These are phyloP conservation scores for Pygathrix nemaeus DNA, from an alignment of 2,113 vertebrate genomes.

Conservation along the genomic window DNA sequence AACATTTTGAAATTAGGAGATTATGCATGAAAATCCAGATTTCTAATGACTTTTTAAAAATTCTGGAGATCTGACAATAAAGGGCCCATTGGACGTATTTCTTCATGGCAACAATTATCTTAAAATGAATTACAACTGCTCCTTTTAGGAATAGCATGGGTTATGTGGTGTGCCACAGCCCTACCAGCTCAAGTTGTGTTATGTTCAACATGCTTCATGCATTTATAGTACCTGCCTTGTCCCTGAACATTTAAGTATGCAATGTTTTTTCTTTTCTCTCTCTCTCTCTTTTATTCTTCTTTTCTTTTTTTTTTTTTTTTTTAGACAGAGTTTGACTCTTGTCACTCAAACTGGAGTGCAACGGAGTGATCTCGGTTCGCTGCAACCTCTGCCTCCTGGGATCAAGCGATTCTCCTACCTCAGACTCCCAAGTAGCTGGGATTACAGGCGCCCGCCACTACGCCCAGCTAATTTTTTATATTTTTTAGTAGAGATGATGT, in stretches of 20 bases:
- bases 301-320: too few relatives aligned
- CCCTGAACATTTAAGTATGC: background rate
- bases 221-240: background rate
- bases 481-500: too few relatives aligned
- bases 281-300: too few relatives aligned
- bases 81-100: background rate
- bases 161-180: background rate
- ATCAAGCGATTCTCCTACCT: too few relatives aligned
- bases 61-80: background rate
- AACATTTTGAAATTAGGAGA: background rate
- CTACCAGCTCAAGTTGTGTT: background rate
- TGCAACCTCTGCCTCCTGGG: too few relatives aligned
- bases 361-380: too few relatives aligned
- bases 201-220: background rate
- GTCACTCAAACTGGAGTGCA: too few relatives aligned
- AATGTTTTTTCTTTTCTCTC: too few relatives aligned
- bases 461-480: too few relatives aligned
- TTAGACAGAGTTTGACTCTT: too few relatives aligned
- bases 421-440: too few relatives aligned
- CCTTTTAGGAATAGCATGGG: background rate
- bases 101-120: background rate
- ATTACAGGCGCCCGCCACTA: too few relatives aligned
- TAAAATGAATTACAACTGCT: background rate
- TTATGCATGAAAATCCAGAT: background rate
- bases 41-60: background rate